Evolutionary conservation across 2,888 invertebrate species (phyloP), one percentile per base, ranked within the genome.

Genomic region (Melieria omissa): DNA sequence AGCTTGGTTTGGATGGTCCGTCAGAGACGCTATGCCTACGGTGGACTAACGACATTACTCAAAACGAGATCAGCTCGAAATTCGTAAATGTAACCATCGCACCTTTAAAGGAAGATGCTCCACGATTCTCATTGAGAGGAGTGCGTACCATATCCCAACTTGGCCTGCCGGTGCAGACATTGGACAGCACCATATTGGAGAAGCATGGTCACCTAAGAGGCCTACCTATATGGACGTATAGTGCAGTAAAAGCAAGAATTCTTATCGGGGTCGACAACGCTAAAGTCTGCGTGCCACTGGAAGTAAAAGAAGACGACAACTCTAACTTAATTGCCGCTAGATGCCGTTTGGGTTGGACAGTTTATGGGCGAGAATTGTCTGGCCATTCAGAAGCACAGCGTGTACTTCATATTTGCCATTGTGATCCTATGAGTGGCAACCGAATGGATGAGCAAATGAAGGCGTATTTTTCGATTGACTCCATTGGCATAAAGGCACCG

Each of bases 1-100:
- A 74, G 12, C 67, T 75, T 9, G 74, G 66, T 8, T 46, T 74
- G 16, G 65, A 72, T 6, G 74, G 74, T 0, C 74, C 71, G n/a
- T 41, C 62, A 5, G 65, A 44, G 16, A 70, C 74, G 29, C 46
- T 75, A 4, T 74, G 74, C 10, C 61, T 75, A 7, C 72, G 69
- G 12, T 77, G 75, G 74, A 73, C 75, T 7, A 65, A 71, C 42
- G 75, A 74, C 8, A 75, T 77, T 58, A 75, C 73, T 10, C 73
- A 76, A 65, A 73, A 55, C 8, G 74, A 77, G 41, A 52, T 10
- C 10, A 70, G 70, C 14, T 76, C 73, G 3, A 74, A 63, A 60
- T 49, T 62, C 9, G 67, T 75, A 46, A 65, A 4, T 49, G 14
- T 74, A 3, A 54, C 72, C 12, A 72, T 74, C 42, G 61, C 74